These are phyloP conservation scores for Dromococcyx pavoninus DNA, from an alignment of 2,797 vertebrate species.

Conservation along the genomic window DNA sequence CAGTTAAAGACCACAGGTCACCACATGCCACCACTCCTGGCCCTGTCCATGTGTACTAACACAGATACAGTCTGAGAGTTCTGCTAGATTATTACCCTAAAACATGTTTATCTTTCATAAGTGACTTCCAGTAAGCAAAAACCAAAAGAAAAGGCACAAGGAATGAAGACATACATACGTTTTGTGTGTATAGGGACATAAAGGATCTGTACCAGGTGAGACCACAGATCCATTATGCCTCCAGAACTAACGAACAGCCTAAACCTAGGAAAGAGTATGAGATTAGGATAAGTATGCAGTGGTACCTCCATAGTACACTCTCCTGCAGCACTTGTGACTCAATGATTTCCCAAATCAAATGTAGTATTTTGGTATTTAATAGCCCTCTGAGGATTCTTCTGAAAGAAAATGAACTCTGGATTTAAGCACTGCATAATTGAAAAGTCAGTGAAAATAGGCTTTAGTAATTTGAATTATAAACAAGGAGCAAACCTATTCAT, in stretches of 20 bases:
- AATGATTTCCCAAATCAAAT: neutral
- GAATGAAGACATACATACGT: neutral
- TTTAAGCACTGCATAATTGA: conserved; percentile 6
- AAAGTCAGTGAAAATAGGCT: neutral
- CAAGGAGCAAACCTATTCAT: neutral
- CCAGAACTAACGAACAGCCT: neutral
- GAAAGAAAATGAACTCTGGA: conserved; percentile 17
- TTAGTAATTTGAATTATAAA: conserved; percentile 30
- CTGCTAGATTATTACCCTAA: neutral
- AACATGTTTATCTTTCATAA: neutral
- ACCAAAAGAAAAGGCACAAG: neutral
- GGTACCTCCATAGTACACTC: neutral
- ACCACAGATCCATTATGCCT: rapidly evolving
- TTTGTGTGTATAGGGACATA: neutral
- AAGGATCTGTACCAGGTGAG: neutral
- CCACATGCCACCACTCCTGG: neutral
- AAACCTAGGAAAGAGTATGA: neutral
- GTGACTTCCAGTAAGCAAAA: neutral
- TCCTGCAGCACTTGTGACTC: neutral
- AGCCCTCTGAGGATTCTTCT: neutral
- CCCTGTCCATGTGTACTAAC: neutral
- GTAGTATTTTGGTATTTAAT: neutral
- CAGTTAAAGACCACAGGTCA: neutral
- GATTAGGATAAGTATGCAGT: neutral
- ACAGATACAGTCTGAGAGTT: neutral